These are phyloP conservation scores for Trimorus sp. DNA, from an alignment of 2,888 invertebrate genomes.

Conservation along the genomic window DNA sequence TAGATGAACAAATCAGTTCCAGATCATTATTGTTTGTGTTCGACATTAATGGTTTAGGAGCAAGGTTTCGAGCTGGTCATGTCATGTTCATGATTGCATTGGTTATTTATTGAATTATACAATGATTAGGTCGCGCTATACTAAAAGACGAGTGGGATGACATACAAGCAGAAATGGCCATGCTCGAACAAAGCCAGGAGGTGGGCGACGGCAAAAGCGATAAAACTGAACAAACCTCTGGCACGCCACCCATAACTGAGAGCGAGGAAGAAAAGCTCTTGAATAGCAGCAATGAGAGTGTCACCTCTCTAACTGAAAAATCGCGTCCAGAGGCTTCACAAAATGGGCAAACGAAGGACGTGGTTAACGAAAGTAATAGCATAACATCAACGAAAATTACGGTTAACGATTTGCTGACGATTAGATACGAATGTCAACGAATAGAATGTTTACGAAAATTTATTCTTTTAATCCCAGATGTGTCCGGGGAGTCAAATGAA, in stretches of 20 bases:
- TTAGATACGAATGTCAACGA: no score
- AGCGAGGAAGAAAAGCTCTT: neutral
- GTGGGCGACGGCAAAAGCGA: neutral
- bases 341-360: no score
- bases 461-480: neutral
- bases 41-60: neutral
- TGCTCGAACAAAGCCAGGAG: neutral
- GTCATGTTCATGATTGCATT: neutral
- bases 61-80: neutral
- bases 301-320: no score
- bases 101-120: neutral
- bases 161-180: neutral
- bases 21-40: neutral
- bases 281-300: neutral
- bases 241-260: neutral
- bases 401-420: neutral
- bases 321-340: no score
- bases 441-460: no score
- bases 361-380: neutral
- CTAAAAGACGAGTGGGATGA: neutral
- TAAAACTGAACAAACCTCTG: neutral
- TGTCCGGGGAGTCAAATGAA: neutral
- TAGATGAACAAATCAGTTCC: conserved; percentile 5
- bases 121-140: neutral
- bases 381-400: no score